Base-by-base conservation (phyloP, 2,797 vertebrate species). In the Amphiprion clarkii region DNA sequence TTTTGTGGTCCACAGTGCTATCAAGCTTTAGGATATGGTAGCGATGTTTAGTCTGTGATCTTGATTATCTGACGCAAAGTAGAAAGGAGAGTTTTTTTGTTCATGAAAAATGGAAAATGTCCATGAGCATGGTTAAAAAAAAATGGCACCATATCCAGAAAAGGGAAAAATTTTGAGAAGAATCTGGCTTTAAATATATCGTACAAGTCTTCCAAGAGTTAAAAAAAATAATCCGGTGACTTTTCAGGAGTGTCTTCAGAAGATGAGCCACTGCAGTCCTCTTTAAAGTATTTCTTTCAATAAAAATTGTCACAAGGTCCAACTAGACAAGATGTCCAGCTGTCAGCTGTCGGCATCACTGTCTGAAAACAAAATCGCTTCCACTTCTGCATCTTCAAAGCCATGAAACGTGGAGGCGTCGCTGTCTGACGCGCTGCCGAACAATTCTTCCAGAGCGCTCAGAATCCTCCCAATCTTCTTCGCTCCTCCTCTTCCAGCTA, bases 361-460 rank as follows among this genome's bases (percentile, higher is more conserved):
- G 11, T 81, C 87, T 49, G 86, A 86, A 67, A 94, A 94, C 89
- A 94, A 93, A 95, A 96, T 92, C 89, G 96, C 96, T 93, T 97
- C 96, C 86, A 95, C 94, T 93, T 97, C 96, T 36, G 96, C 95
- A 86, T 97, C 97, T 75, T 97, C 96, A 95, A 98, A 97, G 94
- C 97, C 96, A 89, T 96, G 96, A 97, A 97, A 98, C 88, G 96
- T 97, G 90, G 96, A 97, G 67, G 96, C 96, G 94, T 98, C 96
- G 93, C 97, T 98, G 95, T 97, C 97, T 76, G 97, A 97, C 11
- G 95, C 91, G 91, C 90, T 94, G 94, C 95, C 93, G 94, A 97
- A 97, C 96, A 97, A 96, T 91, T 97, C 97, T 94, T 96, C 96
- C 73, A 96, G 94, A 93, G 95, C 95, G 46, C 90, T 92, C 88